Evolutionary conservation across 2,113 vertebrate genomes (phyloP).

Genomic region (Hyperopisus bebe): DNA sequence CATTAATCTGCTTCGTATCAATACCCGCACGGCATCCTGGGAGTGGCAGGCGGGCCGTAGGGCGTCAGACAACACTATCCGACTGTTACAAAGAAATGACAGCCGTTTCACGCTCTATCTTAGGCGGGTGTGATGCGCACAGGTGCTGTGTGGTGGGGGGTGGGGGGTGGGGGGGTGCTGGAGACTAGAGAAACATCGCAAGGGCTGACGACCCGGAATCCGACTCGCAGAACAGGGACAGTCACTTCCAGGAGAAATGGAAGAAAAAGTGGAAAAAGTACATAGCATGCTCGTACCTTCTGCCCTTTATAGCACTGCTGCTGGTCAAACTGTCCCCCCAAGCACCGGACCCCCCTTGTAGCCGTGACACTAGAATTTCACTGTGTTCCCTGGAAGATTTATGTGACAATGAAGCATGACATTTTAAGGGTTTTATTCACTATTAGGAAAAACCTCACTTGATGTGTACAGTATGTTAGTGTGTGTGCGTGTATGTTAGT

Average conservation of each 20-base stretch:
- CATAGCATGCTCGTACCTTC: neutral
- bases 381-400: neutral
- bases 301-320: neutral
- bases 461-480: neutral
- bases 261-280: neutral
- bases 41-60: neutral
- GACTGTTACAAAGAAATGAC: neutral
- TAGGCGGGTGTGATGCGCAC: neutral
- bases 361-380: neutral
- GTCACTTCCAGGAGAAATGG: neutral
- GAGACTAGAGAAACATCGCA: neutral
- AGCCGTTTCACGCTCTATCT: neutral
- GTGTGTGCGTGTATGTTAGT: neutral
- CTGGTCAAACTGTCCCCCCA: neutral
- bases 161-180: neutral
- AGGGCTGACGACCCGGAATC: neutral
- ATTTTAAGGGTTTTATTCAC: neutral
- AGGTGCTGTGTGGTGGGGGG: neutral
- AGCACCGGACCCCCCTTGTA: neutral
- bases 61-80: neutral
- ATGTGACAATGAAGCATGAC: neutral
- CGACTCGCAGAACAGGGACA: neutral
- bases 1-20: neutral
- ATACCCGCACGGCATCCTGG: neutral
- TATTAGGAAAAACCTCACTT: neutral